Percentiles rank a stretch among this genome's conserved stretches.
phyloP scores from a whole-genome alignment of 1,140 invertebrate species.

The Achroia grisella region DNA sequence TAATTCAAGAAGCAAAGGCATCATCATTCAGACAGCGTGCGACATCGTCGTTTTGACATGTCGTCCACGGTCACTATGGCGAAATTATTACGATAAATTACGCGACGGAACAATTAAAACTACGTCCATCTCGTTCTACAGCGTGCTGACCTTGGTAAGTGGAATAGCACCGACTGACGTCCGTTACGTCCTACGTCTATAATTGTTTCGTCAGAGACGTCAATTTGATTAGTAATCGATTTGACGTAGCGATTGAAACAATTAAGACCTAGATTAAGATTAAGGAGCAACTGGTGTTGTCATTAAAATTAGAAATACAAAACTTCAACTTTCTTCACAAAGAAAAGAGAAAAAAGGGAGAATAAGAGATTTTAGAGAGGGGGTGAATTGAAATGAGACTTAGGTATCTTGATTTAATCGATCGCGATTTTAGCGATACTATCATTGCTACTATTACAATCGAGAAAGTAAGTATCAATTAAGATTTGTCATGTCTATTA shows the following conservation, averaged over 20 bases:
- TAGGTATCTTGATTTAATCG: no score
- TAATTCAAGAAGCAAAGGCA: constrained; percentile 14
- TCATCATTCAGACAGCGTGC: constrained; percentile 11
- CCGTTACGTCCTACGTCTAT: constrained; percentile 12
- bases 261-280: no score
- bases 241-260: constrained; percentile 4
- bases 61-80: constrained; percentile 43
- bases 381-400: no score
- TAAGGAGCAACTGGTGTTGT: no score
- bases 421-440: no score
- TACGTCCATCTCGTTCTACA: constrained; percentile 26
- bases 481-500: no score
- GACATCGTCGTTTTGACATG: constrained; percentile 34
- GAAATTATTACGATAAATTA: constrained; percentile 45
- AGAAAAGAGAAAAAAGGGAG: no score
- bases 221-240: constrained; percentile 11
- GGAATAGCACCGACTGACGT: constrained; percentile 1
- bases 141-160: constrained; percentile 23
- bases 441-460: no score
- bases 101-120: constrained; percentile 19
- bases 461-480: no score
- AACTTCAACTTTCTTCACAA: no score
- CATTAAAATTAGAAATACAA: no score
- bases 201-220: constrained; percentile 19
- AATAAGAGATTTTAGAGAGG: no score